These are phyloP conservation scores for Xyrichtys novacula DNA, from an alignment of 2,797 vertebrate species.

Conservation along the genomic window DNA sequence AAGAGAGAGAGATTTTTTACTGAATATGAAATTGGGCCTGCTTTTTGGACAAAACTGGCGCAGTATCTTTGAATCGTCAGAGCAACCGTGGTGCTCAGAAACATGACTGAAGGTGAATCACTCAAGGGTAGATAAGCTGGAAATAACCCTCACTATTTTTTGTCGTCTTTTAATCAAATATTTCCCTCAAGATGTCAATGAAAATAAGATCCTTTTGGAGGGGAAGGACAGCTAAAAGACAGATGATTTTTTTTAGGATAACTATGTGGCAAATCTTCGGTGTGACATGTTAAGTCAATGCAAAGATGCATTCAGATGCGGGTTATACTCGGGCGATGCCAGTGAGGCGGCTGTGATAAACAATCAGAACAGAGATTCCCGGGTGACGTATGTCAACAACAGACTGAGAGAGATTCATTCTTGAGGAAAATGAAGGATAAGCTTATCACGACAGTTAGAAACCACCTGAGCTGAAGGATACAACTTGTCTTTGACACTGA, in stretches of 20 bases:
- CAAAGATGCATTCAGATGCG: too few species aligned
- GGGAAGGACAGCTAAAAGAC: constrained; percentile 34
- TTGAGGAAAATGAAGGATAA: too few species aligned
- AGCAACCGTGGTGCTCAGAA: constrained; percentile 35
- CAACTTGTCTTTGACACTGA: too few species aligned
- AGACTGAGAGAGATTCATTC: too few species aligned
- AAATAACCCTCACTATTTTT: constrained; percentile 19
- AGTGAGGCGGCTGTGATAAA: too few species aligned
- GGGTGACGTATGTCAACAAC: too few species aligned
- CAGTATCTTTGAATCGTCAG: constrained; percentile 65
- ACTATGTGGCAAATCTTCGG: constrained; percentile 27
- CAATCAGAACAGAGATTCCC: too few species aligned
- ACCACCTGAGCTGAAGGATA: too few species aligned
- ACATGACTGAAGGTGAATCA: constrained; percentile 42
- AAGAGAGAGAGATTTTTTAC: constrained; percentile 40
- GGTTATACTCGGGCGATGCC: too few species aligned
- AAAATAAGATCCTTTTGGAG: constrained; percentile 54
- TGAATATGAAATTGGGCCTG: constrained; percentile 46
- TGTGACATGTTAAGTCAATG: too few species aligned
- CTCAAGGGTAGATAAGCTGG: constrained; percentile 36
- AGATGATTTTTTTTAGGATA: constrained; percentile 44
- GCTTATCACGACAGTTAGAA: too few species aligned
- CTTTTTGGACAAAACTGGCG: constrained; percentile 56
- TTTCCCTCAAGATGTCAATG: constrained; percentile 33
- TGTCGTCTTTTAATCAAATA: constrained; percentile 2